Percentiles rank a stretch among this genome's conserved stretches.
Evolutionary conservation across 2,113 vertebrate species (phyloP).

Genomic region (Varanus salvator): DNA sequence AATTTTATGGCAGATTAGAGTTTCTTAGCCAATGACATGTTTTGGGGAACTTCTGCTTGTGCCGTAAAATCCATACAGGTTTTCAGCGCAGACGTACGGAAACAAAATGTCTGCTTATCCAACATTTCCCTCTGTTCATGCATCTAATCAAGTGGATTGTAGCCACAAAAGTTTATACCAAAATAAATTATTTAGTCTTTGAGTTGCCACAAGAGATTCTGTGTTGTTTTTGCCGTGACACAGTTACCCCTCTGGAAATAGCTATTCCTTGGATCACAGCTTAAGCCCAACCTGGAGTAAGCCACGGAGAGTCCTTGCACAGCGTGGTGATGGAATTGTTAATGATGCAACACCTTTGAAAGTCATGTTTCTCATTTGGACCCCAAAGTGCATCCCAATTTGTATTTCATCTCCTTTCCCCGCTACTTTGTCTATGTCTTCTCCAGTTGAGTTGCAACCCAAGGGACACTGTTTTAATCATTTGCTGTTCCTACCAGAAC

Average conservation of each 20-base stretch:
- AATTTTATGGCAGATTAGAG: too few relatives aligned
- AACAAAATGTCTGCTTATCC: background rate
- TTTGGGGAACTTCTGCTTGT: too few relatives aligned
- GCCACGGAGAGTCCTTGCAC: constrained; percentile 28
- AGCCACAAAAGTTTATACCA: too few relatives aligned
- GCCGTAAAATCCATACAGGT: background rate
- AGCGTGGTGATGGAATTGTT: constrained; percentile 61
- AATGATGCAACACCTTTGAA: constrained; percentile 65
- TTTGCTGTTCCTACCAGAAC: constrained; percentile 71
- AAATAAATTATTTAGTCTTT: too few relatives aligned
- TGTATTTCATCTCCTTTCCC: constrained; percentile 71
- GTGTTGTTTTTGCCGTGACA: background rate
- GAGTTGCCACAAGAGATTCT: too few relatives aligned
- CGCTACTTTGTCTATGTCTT: constrained; percentile 70
- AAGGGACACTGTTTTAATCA: constrained; percentile 75
- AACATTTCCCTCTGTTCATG: background rate
- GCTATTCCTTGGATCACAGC: background rate
- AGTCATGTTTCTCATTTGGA: constrained; percentile 71
- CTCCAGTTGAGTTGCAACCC: constrained; percentile 47
- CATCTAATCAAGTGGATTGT: background rate
- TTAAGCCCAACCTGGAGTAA: constrained; percentile 4
- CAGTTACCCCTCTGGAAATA: too few relatives aligned
- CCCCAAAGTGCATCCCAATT: constrained; percentile 68
- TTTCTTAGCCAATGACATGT: too few relatives aligned
- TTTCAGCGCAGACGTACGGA: background rate